Base-by-base conservation (phyloP, 2,888 invertebrate genomes). In the Stomorhina lunata region DNA sequence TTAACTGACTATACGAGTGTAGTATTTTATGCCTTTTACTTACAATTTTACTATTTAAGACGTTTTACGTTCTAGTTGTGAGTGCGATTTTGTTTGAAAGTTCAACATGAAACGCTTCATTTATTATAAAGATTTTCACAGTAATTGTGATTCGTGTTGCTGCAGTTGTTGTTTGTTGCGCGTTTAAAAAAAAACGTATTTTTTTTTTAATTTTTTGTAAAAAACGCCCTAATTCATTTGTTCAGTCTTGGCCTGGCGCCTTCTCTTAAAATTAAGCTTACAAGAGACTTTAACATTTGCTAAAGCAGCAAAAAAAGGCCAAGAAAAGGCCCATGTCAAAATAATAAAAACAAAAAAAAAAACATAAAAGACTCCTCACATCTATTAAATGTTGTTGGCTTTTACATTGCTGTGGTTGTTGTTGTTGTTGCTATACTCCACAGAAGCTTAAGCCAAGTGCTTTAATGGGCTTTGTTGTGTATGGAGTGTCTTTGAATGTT, bases 201-300 rank as follows among this genome's bases (percentile, higher is more conserved):
- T n/a, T n/a, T n/a, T n/a, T n/a, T n/a, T n/a, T n/a, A 37, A 68
- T 63, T 43, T 34, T 40, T 53, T 0, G 25, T 87, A 87, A 88
- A 89, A 89, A 89, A 89, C 88, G 88, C 88, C 88, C 89, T 88
- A 86, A 88, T 88, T 89, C 89, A 88, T 88, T 88, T 88, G 88
- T 85, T 86, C 86, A 88, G 88, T 88, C 88, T 77, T 69, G 40
- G 89, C 88, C 88, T 80, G 85, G 85, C 85, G 85, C 84, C 85
- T 84, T 73, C 78, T 71, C 53, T 77, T 76, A 40, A 83, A 83
- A 73, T 82, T 75, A 73, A 55, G 78, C 73, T 78, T 79, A 75
- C 68, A 68, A 75, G 76, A 55, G 65, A 65, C 59, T 61, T 40
- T 37, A 76, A 69, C 57, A 59, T 10, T 32, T 15, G n/a, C 63